These are phyloP conservation scores for Sciaenops ocellatus DNA, from an alignment of 2,797 vertebrate genomes.

Conservation along the genomic window DNA sequence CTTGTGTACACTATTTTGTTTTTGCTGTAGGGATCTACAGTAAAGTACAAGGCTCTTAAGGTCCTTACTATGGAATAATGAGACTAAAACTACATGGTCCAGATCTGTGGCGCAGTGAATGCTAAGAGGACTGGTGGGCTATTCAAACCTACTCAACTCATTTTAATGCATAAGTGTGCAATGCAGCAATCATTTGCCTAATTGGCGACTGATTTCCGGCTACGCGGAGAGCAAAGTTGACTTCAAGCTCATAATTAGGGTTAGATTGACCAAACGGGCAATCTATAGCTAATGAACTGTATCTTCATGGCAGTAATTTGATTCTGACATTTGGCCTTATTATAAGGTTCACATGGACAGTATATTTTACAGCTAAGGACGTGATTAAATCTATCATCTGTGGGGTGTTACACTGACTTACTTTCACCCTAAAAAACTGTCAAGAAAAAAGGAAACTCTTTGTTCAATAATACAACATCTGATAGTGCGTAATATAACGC, in stretches of 20 bases:
- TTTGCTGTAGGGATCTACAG: neutral
- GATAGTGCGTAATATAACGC: constrained; percentile 20
- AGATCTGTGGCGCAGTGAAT: constrained; percentile 1
- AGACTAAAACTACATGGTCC: constrained; percentile 2
- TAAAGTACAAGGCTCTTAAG: constrained; percentile 12
- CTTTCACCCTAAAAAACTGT: neutral
- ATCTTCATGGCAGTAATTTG: neutral
- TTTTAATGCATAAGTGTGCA: constrained; percentile 12
- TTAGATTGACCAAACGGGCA: neutral
- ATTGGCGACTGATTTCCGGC: constrained; percentile 9
- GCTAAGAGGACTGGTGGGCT: neutral
- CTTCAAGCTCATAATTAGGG: neutral
- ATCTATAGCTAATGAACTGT: neutral
- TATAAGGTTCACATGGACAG: neutral
- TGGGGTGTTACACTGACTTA: neutral
- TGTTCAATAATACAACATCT: constrained; percentile 14
- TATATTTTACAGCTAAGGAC: constrained; percentile 7
- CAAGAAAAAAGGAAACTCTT: constrained; percentile 8
- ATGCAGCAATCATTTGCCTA: neutral
- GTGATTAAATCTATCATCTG: neutral
- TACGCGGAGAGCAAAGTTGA: neutral
- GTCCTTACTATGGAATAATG: constrained; percentile 15
- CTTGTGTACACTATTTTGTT: neutral
- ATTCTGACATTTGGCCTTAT: neutral
- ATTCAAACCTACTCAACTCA: neutral